Conservation (phyloP, 2,113 vertebrate genomes). For the Labeo rohita region DNA sequence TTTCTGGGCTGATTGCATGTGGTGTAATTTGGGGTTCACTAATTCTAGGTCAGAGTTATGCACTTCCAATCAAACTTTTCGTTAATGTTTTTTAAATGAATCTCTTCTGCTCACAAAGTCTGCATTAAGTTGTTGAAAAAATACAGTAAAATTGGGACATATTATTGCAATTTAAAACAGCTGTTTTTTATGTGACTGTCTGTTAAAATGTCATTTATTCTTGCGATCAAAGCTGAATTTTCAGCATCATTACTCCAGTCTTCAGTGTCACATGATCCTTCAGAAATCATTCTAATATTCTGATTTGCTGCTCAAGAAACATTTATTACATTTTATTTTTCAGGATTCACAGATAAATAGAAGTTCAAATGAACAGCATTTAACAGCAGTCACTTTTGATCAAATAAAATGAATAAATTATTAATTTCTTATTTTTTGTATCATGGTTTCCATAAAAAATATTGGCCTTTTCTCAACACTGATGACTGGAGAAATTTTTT, state of each 20-base stretch:
- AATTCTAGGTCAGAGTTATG: neutral
- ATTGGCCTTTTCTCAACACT: no score
- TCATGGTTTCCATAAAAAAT: no score
- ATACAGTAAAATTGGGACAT: neutral
- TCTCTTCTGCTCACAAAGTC: neutral
- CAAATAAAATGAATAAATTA: no score
- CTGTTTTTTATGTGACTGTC: neutral
- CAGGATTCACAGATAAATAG: no score
- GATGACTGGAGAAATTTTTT: no score
- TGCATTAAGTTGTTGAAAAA: neutral
- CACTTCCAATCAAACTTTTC: neutral
- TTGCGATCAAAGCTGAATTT: neutral
- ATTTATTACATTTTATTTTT: no score
- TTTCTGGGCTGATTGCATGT: neutral
- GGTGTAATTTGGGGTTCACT: neutral
- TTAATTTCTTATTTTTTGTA: no score
- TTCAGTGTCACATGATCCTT: neutral
- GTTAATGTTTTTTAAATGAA: neutral
- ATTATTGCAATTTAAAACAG: neutral
- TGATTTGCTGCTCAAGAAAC: no score
- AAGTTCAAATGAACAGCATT: no score
- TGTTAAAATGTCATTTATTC: neutral
- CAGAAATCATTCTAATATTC: neutral
- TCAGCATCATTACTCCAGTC: neutral
- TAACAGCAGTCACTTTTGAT: no score